Percentiles rank a stretch among this genome's conserved stretches.
Evolutionary conservation across 2,113 vertebrate species (phyloP).

Genomic region (Burhinus oedicnemus): DNA sequence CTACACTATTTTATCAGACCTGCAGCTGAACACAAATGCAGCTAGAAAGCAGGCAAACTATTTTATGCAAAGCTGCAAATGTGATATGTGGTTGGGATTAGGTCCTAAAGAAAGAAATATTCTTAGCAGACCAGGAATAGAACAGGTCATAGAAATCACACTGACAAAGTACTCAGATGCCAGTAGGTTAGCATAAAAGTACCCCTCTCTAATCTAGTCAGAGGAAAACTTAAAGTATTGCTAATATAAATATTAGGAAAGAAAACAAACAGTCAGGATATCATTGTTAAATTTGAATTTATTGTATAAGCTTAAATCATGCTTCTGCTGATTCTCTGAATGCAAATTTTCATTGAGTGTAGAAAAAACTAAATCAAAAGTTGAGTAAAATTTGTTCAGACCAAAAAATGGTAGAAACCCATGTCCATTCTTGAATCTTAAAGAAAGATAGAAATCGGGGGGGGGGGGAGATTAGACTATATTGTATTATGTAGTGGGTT

Average conservation of each 20-base stretch:
- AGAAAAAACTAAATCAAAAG: not conserved
- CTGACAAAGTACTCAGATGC: not conserved
- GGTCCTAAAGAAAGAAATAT: not conserved
- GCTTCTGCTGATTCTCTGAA: not conserved
- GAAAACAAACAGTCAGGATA: not conserved
- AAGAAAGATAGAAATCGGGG: not conserved
- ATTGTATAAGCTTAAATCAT: not conserved
- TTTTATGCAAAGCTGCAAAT: not conserved
- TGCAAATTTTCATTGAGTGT: not conserved
- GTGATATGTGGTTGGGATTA: not conserved
- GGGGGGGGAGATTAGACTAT: too few relatives aligned
- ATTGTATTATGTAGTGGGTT: not conserved
- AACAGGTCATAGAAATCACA: not conserved
- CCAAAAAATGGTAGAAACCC: not conserved
- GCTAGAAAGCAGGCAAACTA: not conserved
- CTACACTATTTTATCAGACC: not conserved
- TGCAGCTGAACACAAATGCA: not conserved
- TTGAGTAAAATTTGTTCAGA: not conserved
- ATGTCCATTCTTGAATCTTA: not conserved
- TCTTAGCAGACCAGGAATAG: not conserved
- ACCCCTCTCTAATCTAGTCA: not conserved
- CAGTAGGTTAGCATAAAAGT: not conserved
- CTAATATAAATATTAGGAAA: not conserved
- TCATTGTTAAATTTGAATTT: not conserved
- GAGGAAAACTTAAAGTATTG: not conserved